Evolutionary conservation across 2,888 invertebrate species (phyloP).

Genomic region (Lithophane leautieri): DNA sequence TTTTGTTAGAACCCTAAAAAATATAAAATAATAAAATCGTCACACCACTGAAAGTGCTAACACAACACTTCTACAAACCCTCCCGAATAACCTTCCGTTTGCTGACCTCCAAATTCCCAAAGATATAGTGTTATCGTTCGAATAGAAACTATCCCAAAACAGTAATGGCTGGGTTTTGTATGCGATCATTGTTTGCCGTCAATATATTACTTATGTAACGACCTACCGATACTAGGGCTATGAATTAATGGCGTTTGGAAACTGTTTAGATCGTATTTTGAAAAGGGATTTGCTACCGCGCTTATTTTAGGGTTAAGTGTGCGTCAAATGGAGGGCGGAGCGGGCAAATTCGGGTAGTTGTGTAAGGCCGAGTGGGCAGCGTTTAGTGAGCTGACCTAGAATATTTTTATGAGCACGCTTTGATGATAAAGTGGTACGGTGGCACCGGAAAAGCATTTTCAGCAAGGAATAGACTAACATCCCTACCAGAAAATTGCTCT

Average conservation of each 20-base stretch:
- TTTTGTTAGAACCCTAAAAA: conserved; percentile 11
- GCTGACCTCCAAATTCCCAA: conserved; percentile 49
- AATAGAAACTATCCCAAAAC: conserved; percentile 51
- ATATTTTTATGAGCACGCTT: conserved; percentile 51
- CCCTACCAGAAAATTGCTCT: no score
- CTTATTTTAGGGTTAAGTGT: conserved; percentile 51
- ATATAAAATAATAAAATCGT: conserved; percentile 20
- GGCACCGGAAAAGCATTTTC: conserved; percentile 10
- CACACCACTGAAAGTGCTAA: conserved; percentile 19
- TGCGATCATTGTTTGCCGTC: conserved; percentile 60
- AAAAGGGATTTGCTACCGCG: conserved; percentile 53
- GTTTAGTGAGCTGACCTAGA: conserved; percentile 49
- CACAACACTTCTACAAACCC: conserved; percentile 20
- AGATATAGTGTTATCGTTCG: conserved; percentile 50
- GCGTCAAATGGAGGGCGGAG: conserved; percentile 26
- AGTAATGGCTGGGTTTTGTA: conserved; percentile 54
- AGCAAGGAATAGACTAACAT: conserved; percentile 7
- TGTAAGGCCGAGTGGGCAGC: conserved; percentile 14
- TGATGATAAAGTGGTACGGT: conserved; percentile 32
- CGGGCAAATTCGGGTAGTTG: conserved; percentile 33
- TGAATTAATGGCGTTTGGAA: conserved; percentile 55
- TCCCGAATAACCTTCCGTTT: conserved; percentile 22
- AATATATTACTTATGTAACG: conserved; percentile 59
- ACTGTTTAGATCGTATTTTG: conserved; percentile 51
- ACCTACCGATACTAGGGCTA: conserved; percentile 49